A percentile compares a stretch with the other conserved stretches of the same genome.
Conservation (phyloP, 2,113 vertebrate species). For the Hemicordylus capensis region DNA sequence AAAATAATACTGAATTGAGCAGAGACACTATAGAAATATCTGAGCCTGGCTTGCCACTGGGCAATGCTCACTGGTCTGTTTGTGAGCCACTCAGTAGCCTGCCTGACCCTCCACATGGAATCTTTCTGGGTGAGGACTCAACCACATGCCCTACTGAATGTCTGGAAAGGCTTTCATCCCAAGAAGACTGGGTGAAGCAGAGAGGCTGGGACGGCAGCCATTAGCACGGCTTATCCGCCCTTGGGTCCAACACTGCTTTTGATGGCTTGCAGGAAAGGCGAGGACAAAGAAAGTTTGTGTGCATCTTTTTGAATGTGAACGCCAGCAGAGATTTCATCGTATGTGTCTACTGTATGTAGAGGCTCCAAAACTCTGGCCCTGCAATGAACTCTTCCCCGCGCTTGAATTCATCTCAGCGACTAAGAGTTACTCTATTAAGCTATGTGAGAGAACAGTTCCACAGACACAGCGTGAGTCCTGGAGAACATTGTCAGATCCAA, state of each 20-base stretch:
- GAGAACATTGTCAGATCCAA: accelerated
- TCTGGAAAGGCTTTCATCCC: not conserved
- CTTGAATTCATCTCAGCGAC: not conserved
- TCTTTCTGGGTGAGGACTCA: too few species aligned
- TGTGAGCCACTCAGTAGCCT: too few species aligned
- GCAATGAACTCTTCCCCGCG: not conserved
- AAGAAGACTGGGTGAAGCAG: not conserved
- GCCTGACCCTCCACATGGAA: too few species aligned
- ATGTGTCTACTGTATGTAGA: not conserved
- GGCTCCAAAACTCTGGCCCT: not conserved
- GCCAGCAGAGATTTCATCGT: too few species aligned
- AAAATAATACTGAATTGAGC: too few species aligned
- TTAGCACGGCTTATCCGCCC: not conserved
- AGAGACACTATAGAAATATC: too few species aligned
- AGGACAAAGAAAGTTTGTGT: not conserved
- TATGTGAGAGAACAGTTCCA: not conserved
- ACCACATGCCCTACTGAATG: too few species aligned
- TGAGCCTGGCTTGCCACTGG: too few species aligned
- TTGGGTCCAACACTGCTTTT: not conserved
- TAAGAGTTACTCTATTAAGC: not conserved
- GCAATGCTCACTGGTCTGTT: too few species aligned
- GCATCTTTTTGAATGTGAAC: not conserved
- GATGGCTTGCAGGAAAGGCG: not conserved
- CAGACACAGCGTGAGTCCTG: not conserved
- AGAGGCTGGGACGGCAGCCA: not conserved